Evolutionary conservation across 2,113 vertebrate genomes (phyloP).

Genomic region (Malaclemys terrapin): DNA sequence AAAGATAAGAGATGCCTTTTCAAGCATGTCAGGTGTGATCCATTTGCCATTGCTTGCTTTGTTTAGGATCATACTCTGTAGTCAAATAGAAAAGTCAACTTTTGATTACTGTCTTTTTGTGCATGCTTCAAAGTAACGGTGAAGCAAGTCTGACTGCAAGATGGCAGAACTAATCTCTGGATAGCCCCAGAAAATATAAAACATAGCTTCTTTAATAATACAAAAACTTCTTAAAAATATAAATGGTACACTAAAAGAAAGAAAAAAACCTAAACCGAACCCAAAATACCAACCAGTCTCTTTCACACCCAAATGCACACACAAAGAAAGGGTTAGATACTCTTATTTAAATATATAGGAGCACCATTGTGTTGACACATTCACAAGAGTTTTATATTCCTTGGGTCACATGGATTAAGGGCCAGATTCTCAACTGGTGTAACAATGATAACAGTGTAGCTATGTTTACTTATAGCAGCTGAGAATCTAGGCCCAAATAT

Average conservation of each 20-base stretch:
- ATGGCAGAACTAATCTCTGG: accelerated
- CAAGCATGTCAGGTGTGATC: not conserved
- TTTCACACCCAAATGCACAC: not conserved
- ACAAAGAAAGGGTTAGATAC: not conserved
- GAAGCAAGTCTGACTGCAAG: not conserved
- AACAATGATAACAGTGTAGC: not conserved
- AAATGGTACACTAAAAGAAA: not conserved
- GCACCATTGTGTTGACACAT: not conserved
- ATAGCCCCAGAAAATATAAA: not conserved
- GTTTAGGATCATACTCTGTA: not conserved
- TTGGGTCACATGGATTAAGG: not conserved
- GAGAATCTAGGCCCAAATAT: not conserved
- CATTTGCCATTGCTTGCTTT: not conserved
- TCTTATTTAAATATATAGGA: not conserved
- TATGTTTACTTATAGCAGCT: not conserved
- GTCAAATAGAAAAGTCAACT: not conserved
- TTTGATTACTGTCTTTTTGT: not conserved
- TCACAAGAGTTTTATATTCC: not conserved
- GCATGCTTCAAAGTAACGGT: not conserved
- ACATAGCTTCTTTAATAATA: not conserved
- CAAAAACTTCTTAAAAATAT: not conserved
- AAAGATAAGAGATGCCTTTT: not conserved
- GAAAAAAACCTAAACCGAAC: not conserved
- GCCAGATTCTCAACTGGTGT: not conserved
- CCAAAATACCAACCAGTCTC: not conserved